Conservation (phyloP, 2,888 invertebrate genomes). For the Tillus elongatus region DNA sequence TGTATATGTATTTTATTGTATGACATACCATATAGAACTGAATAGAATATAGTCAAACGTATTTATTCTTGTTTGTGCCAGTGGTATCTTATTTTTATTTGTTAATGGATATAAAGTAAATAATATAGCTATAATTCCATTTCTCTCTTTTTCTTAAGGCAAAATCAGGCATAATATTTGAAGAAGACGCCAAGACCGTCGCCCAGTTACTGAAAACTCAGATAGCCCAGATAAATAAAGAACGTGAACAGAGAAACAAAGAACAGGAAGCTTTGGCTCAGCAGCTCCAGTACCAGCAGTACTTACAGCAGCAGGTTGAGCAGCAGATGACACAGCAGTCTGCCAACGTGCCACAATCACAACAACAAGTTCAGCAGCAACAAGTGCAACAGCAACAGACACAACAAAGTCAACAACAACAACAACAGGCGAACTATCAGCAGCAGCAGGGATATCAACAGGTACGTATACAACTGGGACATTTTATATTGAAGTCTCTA, state of each 20-base stretch:
- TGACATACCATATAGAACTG: no score
- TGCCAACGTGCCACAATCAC: constrained; percentile 20
- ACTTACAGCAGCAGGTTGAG: constrained; percentile 50
- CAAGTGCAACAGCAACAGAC: constrained; percentile 49
- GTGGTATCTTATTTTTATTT: no score
- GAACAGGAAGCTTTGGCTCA: constrained; percentile 43
- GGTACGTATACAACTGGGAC: no score
- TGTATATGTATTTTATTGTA: no score
- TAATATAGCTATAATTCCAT: no score
- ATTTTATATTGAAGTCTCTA: no score
- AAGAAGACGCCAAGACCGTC: constrained; percentile 89
- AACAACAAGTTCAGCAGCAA: constrained; percentile 20
- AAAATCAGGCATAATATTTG: constrained; percentile 87
- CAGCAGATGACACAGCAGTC: constrained; percentile 36
- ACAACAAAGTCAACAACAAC: constrained; percentile 34
- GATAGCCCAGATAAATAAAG: constrained; percentile 61
- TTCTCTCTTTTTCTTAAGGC: no score
- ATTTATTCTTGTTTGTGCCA: no score
- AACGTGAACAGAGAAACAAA: constrained; percentile 46
- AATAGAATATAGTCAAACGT: no score
- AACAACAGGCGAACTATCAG: constrained; percentile 38
- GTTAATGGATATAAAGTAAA: no score
- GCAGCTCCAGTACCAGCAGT: constrained; percentile 49
- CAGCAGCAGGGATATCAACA: constrained; percentile 25
- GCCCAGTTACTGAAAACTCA: constrained; percentile 86